Base-by-base conservation (phyloP, 2,113 vertebrate genomes). In the Phylloscopus trochiloides region DNA sequence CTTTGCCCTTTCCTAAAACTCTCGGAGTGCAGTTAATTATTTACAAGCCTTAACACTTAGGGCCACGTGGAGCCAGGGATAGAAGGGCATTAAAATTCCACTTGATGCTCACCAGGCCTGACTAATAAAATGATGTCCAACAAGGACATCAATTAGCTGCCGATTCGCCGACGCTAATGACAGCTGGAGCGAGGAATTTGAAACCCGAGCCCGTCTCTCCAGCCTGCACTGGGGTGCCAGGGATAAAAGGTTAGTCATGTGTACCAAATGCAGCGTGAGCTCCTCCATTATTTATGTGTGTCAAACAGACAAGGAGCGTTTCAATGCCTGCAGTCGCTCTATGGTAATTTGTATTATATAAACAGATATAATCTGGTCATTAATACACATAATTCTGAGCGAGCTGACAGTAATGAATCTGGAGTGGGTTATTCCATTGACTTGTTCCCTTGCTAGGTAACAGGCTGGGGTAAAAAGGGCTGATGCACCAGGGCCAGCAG, bases 51-150 rank as follows among this genome's bases (percentile, higher is more conserved):
- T 76, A 90, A 86, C 58, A 50, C 45, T 79, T 75, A 32, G 0
- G 4, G 80, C 84, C 66, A 74, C 43, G 25, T 12, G n/a, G 79
- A 85, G 63, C 86, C 55, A 51, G 73, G 91, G 66, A 62, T 34
- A 47, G 96, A 75, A 81, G 45, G 75, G 71, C 80, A 81, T 94
- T 95, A 94, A 92, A 94, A 95, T 97, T 87, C 94, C 78, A 89
- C 97, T 97, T 96, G 96, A 94, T 95, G 91, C 85, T 96, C 82
- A 85, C 96, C 93, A 93, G 82, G 86, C 83, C 94, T 89, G 81
- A 96, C 95, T 97, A 97, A 97, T 96, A 97, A 96, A 97, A 96
- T 96, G 91, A 97, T 94, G 92, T 96, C 90, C 84, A 90, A 95
- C 95, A 96, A 96, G 92, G 73, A 88, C 95, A 91, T 97, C 95